Base-by-base conservation (phyloP, 2,113 vertebrate genomes). In the Anas platyrhynchos region DNA sequence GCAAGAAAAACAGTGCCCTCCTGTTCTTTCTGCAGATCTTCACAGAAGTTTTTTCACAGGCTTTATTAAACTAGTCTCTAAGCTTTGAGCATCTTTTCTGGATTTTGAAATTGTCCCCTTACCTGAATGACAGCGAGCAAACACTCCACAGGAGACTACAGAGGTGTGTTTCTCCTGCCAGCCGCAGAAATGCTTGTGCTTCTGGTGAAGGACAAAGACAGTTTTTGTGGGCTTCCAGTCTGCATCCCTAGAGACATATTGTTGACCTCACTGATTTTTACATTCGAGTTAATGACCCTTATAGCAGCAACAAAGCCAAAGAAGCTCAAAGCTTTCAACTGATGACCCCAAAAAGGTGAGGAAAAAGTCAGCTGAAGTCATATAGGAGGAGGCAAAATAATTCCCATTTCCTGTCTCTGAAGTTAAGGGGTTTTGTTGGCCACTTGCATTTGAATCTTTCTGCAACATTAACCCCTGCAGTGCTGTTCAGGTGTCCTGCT, bases 371-470 rank as follows among this genome's bases (percentile, higher is more conserved):
- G 0, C 66, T 93, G 80, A 78, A 95, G 26, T 88, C 69, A 59
- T 43, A 26, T 3, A 56, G 3, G 6, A 72, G 43, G 65, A 92
- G 65, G 56, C 38, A 72, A 91, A 89, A 32, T n/a, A 82, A 67
- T 78, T 93, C 73, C 61, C 66, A 25, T 88, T 82, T 92, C 76
- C 88, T 84, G 38, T 26, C 86, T 91, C 80, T 63, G 59, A 96
- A 86, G n/a, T 75, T 68, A 74, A 72, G 21, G 36, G 38, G 34
- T 75, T 76, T 92, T 81, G 71, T 69, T 65, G 66, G 66, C 56
- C 4, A 5, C 52, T 52, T 65, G 14, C 4, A 25, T 72, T 61
- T 54, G 56, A 72, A 56, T 72, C 26, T 68, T 90, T 83, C 56
- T 48, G 27, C 46, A 52, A 3, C 41, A 43, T 88, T 74, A 95